Base-by-base conservation (phyloP, 30 jellyfish, hydroid and myxozoan genomes). In the Chrysaora quinquecirrha region DNA sequence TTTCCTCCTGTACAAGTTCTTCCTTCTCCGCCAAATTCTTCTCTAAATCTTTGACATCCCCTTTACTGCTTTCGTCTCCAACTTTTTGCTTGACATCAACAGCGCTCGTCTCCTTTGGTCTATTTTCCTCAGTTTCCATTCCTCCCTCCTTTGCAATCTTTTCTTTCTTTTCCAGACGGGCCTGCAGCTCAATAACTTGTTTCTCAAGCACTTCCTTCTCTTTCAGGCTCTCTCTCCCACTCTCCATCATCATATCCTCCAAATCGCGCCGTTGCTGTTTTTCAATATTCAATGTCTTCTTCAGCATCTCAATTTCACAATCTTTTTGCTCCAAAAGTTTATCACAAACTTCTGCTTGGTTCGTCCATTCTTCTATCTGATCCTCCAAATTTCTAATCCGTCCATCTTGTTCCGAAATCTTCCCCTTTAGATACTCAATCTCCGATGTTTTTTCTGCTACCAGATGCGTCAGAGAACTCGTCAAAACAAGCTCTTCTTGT, bases 331-430 rank as follows among this genome's bases (percentile, higher is more conserved):
- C 85, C 72, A 82, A 29, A 69, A 82, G 28, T 34, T 82, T 82
- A 33, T 82, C 92, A 69, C 92, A 82, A 19, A 80, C 56, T 20
- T 82, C 92, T 25, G 92, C 64, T 29, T 82, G 92, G 29, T 62
- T 71, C 49, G 92, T 69, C 92, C 92, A 82, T 70, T 82, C 92
- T 47, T 82, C 92, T 28, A 82, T 70, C 85, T 82, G 92, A 60
- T 82, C 92, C 31, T 82, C 92, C 28, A 82, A 73, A 50, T 82
- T 82, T 43, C 49, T 58, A 23, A 82, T 70, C 81, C 67, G 31
- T 19, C 79, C 74, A 4, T 82, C 92, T 50, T 82, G 92, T 0
- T 82, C 92, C 47, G 19, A 46, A 1, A 82, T 25, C 29, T 82
- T 82, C 72, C 34, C 46, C 30, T 82, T 61, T 48, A 82, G 27